Evolutionary conservation across 2,797 vertebrate species (phyloP).

Genomic region (Argyrosomus regius): DNA sequence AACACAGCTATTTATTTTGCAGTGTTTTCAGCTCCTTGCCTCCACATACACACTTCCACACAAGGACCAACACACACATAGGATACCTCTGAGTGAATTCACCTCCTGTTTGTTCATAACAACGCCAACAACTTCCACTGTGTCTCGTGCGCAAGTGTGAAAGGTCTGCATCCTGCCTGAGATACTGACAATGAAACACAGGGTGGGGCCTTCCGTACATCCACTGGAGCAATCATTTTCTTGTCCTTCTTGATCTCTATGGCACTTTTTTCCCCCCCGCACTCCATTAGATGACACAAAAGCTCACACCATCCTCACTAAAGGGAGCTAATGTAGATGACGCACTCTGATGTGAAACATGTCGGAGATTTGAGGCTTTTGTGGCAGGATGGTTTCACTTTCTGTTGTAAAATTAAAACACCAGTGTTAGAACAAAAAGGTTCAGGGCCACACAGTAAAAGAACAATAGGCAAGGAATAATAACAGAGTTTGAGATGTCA

Average conservation of each 20-base stretch:
- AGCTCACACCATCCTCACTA: slow-evolving; percentile 23
- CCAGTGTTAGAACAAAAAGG: neutral
- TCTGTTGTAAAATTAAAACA: neutral
- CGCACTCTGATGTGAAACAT: neutral
- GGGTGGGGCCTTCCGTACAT: slow-evolving; percentile 48
- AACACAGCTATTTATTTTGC: neutral
- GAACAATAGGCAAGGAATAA: neutral
- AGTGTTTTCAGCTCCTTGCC: neutral
- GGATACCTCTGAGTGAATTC: slow-evolving; percentile 38
- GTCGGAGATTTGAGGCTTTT: neutral
- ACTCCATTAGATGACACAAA: slow-evolving; percentile 27
- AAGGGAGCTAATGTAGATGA: neutral
- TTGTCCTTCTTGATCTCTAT: slow-evolving; percentile 35
- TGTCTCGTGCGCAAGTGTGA: slow-evolving; percentile 68
- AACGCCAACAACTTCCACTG: slow-evolving; percentile 68
- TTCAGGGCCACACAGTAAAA: neutral
- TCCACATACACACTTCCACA: neutral
- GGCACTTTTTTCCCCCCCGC: neutral
- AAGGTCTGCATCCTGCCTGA: slow-evolving; percentile 72
- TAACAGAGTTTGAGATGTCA: neutral
- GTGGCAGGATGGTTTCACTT: neutral
- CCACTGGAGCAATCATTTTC: slow-evolving; percentile 30
- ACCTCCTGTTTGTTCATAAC: slow-evolving; percentile 56
- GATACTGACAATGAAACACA: slow-evolving; percentile 65
- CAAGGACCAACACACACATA: neutral